Evolutionary conservation across 2,888 invertebrate genomes (phyloP).

Genomic region (Ochlodes sylvanus): DNA sequence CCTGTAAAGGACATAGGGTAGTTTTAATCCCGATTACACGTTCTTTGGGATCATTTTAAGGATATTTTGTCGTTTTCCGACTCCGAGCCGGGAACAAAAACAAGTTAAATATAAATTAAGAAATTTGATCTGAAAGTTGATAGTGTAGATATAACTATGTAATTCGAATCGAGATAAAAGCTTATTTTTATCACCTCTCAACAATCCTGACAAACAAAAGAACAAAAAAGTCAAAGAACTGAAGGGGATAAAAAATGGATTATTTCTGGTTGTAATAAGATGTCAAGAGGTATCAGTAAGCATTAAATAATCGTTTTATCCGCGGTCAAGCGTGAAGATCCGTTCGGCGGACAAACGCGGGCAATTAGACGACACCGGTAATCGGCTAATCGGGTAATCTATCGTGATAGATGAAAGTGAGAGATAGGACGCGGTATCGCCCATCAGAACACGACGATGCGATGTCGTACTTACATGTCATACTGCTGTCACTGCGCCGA

Average conservation of each 20-base stretch:
- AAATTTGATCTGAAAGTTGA: constrained; percentile 8
- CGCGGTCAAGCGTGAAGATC: constrained; percentile 65
- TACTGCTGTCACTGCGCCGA: constrained; percentile 61
- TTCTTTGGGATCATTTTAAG: too few species aligned
- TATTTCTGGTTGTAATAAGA: constrained; percentile 39
- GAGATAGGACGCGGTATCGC: constrained; percentile 61
- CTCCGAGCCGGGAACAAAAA: too few species aligned
- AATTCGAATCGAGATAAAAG: constrained; percentile 19
- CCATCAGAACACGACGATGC: constrained; percentile 52
- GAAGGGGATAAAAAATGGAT: constrained; percentile 24
- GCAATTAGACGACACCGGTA: constrained; percentile 80
- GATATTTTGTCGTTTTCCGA: too few species aligned
- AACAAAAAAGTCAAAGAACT: constrained; percentile 25
- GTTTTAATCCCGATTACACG: too few species aligned
- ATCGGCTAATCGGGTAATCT: constrained; percentile 82
- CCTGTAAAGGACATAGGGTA: too few species aligned
- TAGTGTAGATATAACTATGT: constrained; percentile 12
- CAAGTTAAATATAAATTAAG: background rate
- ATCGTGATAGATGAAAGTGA: constrained; percentile 79
- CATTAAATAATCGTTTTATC: constrained; percentile 46
- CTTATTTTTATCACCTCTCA: constrained; percentile 34
- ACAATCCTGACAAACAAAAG: constrained; percentile 30
- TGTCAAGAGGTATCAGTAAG: constrained; percentile 46
- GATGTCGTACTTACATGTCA: constrained; percentile 59
- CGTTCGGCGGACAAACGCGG: constrained; percentile 69